These are phyloP conservation scores for Stylophora pistillata DNA, from an alignment of 64 coral and sea anemone genomes.

Conservation along the genomic window DNA sequence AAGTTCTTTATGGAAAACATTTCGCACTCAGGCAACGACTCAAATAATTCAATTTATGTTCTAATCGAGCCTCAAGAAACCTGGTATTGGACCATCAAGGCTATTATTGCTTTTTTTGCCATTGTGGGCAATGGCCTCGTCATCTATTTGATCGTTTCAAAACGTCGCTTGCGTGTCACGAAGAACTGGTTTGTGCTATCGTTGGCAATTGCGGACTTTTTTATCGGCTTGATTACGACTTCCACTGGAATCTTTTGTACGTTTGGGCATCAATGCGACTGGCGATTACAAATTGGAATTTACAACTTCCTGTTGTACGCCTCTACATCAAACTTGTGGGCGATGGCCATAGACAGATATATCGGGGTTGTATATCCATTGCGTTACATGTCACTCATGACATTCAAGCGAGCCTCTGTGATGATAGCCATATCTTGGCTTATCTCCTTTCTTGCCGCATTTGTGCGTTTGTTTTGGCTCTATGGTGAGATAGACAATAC, in stretches of 20 bases:
- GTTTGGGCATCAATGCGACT: slow-evolving; percentile 11
- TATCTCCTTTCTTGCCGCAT: neutral
- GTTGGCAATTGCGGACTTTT: slow-evolving; percentile 34
- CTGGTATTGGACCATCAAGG: slow-evolving; percentile 51
- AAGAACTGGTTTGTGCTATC: slow-evolving; percentile 64
- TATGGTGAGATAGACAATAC: neutral
- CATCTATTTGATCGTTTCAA: slow-evolving; percentile 39
- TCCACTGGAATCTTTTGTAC: neutral
- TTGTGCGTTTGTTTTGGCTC: slow-evolving; percentile 15
- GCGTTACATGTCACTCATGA: slow-evolving; percentile 14
- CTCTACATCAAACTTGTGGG: slow-evolving; percentile 9
- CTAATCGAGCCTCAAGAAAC: neutral
- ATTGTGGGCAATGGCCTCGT: slow-evolving; percentile 50
- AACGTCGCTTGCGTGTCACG: slow-evolving; percentile 17
- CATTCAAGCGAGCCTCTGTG: neutral
- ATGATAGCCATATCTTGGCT: neutral
- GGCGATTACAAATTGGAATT: slow-evolving; percentile 3
- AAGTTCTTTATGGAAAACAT: neutral
- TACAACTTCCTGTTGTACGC: slow-evolving; percentile 20
- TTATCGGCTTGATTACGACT: slow-evolving; percentile 29
- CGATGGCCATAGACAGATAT: slow-evolving; percentile 20
- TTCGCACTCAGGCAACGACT: neutral
- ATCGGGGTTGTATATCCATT: slow-evolving; percentile 17
- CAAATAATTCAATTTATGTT: neutral
- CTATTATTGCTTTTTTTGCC: slow-evolving; percentile 32